Conservation (phyloP, 1,140 invertebrate genomes). For the Cydia splendana region DNA sequence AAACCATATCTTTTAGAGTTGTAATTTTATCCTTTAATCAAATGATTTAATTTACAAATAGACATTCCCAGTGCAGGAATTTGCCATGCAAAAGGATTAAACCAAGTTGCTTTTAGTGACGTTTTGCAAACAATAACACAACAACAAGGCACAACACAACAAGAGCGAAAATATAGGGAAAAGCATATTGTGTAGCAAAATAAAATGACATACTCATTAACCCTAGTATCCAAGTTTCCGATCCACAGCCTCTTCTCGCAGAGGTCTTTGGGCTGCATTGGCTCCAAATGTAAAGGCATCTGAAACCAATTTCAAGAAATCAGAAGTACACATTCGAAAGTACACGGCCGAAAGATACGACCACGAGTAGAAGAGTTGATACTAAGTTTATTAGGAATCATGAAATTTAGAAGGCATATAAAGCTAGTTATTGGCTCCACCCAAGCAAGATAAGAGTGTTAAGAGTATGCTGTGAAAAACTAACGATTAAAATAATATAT, state of each 20-base stretch:
- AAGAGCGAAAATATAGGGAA: background rate
- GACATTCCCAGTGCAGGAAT: background rate
- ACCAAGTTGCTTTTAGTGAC: too few relatives aligned
- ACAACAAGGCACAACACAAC: too few relatives aligned
- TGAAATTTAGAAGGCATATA: background rate
- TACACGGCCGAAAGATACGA: background rate
- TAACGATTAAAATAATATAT: too few relatives aligned
- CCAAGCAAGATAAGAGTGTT: background rate
- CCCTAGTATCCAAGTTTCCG: slow-evolving; percentile 91
- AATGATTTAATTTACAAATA: too few relatives aligned
- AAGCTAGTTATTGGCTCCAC: background rate
- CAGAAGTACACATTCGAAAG: background rate
- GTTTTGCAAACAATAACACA: too few relatives aligned
- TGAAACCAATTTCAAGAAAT: slow-evolving; percentile 44
- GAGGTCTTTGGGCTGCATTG: slow-evolving; percentile 79
- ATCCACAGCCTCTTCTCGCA: slow-evolving; percentile 92
- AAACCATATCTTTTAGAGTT: too few relatives aligned
- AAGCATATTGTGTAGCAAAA: slow-evolving; percentile 26
- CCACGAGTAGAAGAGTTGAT: background rate
- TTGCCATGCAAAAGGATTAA: too few relatives aligned
- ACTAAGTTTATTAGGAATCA: background rate
- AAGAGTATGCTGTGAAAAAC: background rate
- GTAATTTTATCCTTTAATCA: too few relatives aligned
- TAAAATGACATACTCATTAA: slow-evolving; percentile 92
- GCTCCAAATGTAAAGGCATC: slow-evolving; percentile 82